phyloP scores from a whole-genome alignment of 2,797 vertebrate genomes.

The Taeniopygia guttata region DNA sequence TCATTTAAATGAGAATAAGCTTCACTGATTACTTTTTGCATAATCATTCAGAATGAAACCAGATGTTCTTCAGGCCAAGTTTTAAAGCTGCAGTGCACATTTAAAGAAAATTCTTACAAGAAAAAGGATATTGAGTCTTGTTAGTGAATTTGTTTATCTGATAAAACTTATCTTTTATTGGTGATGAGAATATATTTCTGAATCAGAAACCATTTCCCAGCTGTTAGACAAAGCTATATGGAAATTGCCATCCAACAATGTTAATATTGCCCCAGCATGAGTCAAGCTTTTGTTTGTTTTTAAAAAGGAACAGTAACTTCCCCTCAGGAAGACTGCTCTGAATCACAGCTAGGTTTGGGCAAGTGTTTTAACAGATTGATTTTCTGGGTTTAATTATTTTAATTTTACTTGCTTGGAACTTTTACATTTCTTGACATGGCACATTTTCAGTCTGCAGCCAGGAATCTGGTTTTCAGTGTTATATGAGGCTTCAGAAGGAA shows the following conservation, averaged over 20 bases:
- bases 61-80: neutral
- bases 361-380: neutral
- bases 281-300: neutral
- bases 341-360: neutral
- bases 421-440: neutral
- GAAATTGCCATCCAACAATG: neutral
- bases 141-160: neutral
- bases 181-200: neutral
- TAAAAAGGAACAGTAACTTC: conserved; percentile 1
- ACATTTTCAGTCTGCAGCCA: neutral
- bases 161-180: neutral
- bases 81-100: neutral
- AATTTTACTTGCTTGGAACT: neutral
- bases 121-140: neutral
- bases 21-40: conserved; percentile 6
- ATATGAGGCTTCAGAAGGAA: conserved; percentile 26
- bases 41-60: conserved; percentile 30
- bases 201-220: neutral
- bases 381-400: conserved; percentile 20
- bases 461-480: neutral
- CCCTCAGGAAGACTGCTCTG: neutral
- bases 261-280: neutral
- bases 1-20: conserved; percentile 10
- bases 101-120: neutral
- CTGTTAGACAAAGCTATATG: neutral